Evolutionary conservation across 53 echinoderm and acorn worm genomes (phyloP), one percentile per base, ranked within the genome.

Genomic region (Glandiceps talaboti): DNA sequence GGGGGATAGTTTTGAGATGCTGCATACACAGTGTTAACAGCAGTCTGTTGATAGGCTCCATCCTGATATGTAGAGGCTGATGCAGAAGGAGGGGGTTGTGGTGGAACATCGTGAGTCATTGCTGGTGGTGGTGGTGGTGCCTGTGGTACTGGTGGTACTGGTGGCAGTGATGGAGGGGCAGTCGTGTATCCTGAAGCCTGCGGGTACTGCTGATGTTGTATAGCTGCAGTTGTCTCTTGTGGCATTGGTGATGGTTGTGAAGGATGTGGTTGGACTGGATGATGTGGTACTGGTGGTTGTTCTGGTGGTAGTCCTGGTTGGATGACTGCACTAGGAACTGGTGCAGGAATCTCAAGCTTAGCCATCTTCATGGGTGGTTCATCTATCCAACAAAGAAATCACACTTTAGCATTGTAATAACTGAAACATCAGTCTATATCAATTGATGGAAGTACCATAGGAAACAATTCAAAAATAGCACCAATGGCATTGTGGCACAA

Each of bases 151-250:
- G 81, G 83, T 0, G 32, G 30, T 29, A 80, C 74, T 14, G 28
- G 73, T 30, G 76, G 30, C 30, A 33, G 32, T 26, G 30, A 79
- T 33, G 78, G 77, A 32, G 14, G 79, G 14, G 32, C 32, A 27
- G 74, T 87, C 86, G 1, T 82, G 85, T 32, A 74, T 88, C 33
- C 85, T 89, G 31, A 74, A 77, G 1, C 74, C 80, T 28, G 85
- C 85, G 74, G 80, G 75, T 78, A 80, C 31, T 79, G 86, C 20
- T 45, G 64, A 45, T 45, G 64, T 20, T 45, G 64, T 6, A 6
- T 20, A 20, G 64, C 20, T 12, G 64, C 20, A 20, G 64, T 20
- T 12, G 64, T 6, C 6, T 45, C 64, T 45, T 45, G 64, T 45
- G 64, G 6, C n/a, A n/a, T n/a, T n/a, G n/a, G n/a, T n/a, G n/a